phyloP scores from a whole-genome alignment of 37 sponge, comb jelly and placozoan species.

The Aphrocallistes beatrix region DNA sequence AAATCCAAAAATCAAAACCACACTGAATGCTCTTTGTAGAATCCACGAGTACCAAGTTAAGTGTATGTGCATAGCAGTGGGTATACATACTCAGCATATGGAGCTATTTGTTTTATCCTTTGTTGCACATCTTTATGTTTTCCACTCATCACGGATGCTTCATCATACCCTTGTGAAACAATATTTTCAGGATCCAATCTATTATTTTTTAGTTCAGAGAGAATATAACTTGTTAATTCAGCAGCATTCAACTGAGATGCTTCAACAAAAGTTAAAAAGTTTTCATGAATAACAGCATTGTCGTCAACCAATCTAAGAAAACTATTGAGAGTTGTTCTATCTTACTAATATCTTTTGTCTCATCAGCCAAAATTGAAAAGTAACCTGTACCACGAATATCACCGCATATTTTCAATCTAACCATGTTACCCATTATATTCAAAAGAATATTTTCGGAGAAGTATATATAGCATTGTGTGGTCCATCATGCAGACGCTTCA shows the following conservation, averaged over 20 bases:
- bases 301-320: not conserved
- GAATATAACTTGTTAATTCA: not conserved
- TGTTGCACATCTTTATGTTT: not conserved
- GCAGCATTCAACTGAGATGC: not conserved
- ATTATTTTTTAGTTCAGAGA: not conserved
- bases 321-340: not conserved
- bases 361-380: slow-evolving; percentile 8
- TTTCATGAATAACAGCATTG: not conserved
- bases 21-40: not conserved
- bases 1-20: not conserved
- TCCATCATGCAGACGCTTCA: not conserved
- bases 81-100: not conserved
- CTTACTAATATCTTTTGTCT: slow-evolving; percentile 18
- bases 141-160: slow-evolving; percentile 24
- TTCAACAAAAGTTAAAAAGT: slow-evolving; percentile 21
- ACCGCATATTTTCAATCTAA: not conserved
- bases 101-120: not conserved
- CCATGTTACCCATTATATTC: slow-evolving; percentile 2
- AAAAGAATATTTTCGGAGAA: not conserved
- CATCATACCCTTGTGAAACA: slow-evolving; percentile 24
- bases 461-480: slow-evolving; percentile 7
- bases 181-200: not conserved
- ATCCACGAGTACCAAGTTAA: slow-evolving; percentile 9
- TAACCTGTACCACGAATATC: not conserved
- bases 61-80: slow-evolving; percentile 16